A percentile compares a stretch with the other conserved stretches of the same genome.
Conservation (phyloP, 2,113 vertebrate genomes). For the Equus quagga region DNA sequence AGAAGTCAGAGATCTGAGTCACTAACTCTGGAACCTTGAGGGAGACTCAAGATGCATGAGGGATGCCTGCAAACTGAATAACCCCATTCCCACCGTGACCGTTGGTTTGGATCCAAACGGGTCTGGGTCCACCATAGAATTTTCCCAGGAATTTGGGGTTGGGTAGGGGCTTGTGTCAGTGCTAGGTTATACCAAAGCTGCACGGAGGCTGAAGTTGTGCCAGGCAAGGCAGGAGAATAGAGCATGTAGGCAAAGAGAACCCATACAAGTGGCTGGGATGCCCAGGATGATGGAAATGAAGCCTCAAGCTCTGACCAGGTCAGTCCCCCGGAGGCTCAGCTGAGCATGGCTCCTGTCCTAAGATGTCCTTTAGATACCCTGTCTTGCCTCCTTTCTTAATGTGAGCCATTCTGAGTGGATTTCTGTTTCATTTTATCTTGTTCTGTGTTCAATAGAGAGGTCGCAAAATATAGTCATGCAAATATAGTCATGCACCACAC, state of each 20-base stretch:
- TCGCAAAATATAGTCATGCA: neutral
- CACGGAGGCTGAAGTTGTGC: neutral
- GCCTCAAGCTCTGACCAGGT: neutral
- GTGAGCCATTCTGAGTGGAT: neutral
- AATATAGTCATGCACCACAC: neutral
- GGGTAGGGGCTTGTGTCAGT: neutral
- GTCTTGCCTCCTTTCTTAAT: neutral
- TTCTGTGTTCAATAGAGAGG: neutral
- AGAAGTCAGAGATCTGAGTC: conserved; percentile 4
- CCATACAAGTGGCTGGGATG: neutral
- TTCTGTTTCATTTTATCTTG: neutral
- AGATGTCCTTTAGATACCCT: neutral
- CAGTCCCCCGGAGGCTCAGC: neutral
- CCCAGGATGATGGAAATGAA: neutral
- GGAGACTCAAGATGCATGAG: neutral
- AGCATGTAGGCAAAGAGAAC: neutral
- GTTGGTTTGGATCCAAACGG: neutral
- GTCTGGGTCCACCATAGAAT: neutral
- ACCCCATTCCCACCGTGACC: neutral
- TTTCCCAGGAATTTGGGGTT: neutral
- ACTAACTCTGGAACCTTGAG: neutral
- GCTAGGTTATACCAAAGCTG: neutral
- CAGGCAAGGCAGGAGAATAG: neutral
- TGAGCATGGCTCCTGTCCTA: neutral
- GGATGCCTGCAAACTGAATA: neutral